Evolutionary conservation across 2,888 invertebrate genomes (phyloP).

Genomic region (Agriopis leucophaearia): DNA sequence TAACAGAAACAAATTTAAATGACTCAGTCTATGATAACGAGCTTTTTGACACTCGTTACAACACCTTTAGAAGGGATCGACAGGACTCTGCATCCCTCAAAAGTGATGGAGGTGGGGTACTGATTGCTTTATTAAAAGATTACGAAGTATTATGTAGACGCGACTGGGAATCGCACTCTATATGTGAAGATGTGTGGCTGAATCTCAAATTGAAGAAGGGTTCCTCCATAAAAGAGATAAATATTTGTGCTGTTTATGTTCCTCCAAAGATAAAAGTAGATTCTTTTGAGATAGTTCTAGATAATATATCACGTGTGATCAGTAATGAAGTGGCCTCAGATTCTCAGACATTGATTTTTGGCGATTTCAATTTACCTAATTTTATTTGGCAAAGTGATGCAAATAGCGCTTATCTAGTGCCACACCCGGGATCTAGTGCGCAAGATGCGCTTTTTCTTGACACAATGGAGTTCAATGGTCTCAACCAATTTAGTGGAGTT

Average conservation of each 20-base stretch:
- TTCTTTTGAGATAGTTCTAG: not conserved
- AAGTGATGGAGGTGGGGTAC: not conserved
- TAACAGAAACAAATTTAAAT: conserved; percentile 7
- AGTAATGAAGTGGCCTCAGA: not conserved
- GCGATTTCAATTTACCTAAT: conserved; percentile 1
- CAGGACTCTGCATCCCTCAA: not conserved
- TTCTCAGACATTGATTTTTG: not conserved
- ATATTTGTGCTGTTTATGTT: not conserved
- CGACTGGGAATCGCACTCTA: not conserved
- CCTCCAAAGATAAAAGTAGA: not conserved
- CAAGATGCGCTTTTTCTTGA: not conserved
- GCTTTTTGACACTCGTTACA: conserved; percentile 1
- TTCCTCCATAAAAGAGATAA: not conserved
- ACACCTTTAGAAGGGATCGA: not conserved
- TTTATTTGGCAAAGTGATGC: not conserved
- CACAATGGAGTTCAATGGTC: not conserved
- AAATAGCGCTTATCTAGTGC: not conserved
- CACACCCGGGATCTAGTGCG: not conserved
- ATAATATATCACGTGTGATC: not conserved
- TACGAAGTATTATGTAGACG: not conserved
- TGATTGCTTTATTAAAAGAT: not conserved
- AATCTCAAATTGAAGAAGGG: not conserved
- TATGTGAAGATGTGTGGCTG: conserved; percentile 5
- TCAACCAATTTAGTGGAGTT: not conserved
- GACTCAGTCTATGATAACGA: conserved; percentile 7